Evolutionary conservation across 2,888 invertebrate genomes (phyloP).

Genomic region (Metallyticus violacea): DNA sequence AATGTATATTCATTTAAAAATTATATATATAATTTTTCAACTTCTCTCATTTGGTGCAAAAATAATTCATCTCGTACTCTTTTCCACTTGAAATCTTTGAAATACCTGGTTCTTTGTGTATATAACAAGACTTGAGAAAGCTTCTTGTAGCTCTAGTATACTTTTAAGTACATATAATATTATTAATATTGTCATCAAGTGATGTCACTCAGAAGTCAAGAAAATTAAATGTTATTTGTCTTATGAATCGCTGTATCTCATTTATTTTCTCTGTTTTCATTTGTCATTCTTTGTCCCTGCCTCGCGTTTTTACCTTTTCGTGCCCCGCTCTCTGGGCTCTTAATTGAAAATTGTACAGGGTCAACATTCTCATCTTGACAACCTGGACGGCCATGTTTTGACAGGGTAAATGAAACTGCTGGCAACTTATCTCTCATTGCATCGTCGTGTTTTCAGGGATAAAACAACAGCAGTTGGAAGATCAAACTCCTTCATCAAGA

Average conservation of each 20-base stretch:
- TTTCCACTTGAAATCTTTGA: too few relatives aligned
- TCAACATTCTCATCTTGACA: background rate
- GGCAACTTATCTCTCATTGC: background rate
- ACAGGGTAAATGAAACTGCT: background rate
- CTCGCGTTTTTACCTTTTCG: background rate
- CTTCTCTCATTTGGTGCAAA: too few relatives aligned
- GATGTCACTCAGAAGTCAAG: background rate
- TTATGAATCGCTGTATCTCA: background rate
- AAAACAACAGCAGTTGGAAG: background rate
- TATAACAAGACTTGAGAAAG: too few relatives aligned
- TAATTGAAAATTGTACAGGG: background rate
- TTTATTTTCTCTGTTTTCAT: background rate
- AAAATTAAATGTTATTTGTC: background rate
- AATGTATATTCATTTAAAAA: too few relatives aligned
- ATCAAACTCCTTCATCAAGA: background rate
- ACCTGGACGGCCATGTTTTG: background rate
- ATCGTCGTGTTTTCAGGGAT: background rate
- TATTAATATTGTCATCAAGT: too few relatives aligned
- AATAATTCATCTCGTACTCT: too few relatives aligned
- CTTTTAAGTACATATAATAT: too few relatives aligned
- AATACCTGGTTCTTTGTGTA: too few relatives aligned
- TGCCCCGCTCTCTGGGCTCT: background rate
- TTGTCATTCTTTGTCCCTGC: background rate
- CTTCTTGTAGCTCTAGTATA: too few relatives aligned
- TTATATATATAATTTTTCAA: too few relatives aligned